Evolutionary conservation across 2,888 invertebrate species (phyloP), one percentile per base, ranked within the genome.

Genomic region (Dasysyrphus tricinctus): DNA sequence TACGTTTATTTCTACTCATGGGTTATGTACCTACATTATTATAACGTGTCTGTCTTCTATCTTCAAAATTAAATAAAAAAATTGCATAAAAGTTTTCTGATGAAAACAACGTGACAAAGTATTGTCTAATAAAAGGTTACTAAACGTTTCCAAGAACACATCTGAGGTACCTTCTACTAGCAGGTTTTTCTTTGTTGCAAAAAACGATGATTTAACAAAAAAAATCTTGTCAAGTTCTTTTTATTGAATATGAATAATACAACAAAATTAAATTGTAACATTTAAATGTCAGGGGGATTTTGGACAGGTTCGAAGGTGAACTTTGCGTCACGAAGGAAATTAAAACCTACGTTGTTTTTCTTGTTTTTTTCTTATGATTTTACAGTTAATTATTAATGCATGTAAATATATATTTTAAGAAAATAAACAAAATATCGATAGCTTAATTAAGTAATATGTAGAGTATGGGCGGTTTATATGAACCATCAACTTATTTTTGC

Each of bases 111-210:
- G 59, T 61, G 59, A 61, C 24, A 37, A 59, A 2, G 19, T 59
- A n/a, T 29, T 51, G 14, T 8, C 16, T 47, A 16, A 16, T 29
- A 14, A 14, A 61, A 61, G 12, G 39, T 39, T 39, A 39, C 19
- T 39, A 14, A 61, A 14, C 24, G 24, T 14, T 61, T 61, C 39
- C 3, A 39, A 39, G 59, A 59, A 59, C n/a, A n/a, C n/a, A n/a
- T n/a, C n/a, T n/a, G n/a, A n/a, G n/a, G n/a, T n/a, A n/a, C n/a
- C n/a, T n/a, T n/a, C n/a, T n/a, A n/a, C n/a, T n/a, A n/a, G 39
- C 12, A 39, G 39, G n/a, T n/a, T n/a, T 44, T 44, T 44, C n/a
- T n/a, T 44, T 2, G 19, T 24, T 24, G 24, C 8, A 24, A 5
- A 49, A 51, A 51, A 51, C 5, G 5, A 51, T 51, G 24, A 51